Evolutionary conservation across 1,140 invertebrate species (phyloP).

Genomic region (Holcopasites calliopsidis): DNA sequence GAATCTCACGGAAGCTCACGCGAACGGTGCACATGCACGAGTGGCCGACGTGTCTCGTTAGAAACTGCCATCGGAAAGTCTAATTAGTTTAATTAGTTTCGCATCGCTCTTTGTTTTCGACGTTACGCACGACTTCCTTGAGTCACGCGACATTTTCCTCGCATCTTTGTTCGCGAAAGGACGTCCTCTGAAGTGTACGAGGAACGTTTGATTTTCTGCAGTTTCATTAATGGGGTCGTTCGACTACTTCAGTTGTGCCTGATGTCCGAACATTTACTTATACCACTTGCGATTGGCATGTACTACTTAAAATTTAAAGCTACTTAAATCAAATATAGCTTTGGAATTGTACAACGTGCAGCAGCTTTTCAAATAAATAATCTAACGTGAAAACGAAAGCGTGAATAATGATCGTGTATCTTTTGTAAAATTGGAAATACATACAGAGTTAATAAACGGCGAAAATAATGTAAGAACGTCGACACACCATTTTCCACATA

Average conservation of each 20-base stretch:
- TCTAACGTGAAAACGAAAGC: too few relatives aligned
- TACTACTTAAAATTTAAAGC: too few relatives aligned
- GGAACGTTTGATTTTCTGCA: background rate
- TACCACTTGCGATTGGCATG: too few relatives aligned
- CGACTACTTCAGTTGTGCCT: too few relatives aligned
- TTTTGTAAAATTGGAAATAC: background rate
- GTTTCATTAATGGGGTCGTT: background rate
- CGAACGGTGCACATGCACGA: slow-evolving; percentile 45
- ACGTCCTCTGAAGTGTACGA: background rate
- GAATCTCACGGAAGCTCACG: background rate
- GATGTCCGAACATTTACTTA: too few relatives aligned
- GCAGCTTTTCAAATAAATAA: too few relatives aligned
- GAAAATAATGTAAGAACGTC: background rate
- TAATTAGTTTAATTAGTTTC: slow-evolving; percentile 66
- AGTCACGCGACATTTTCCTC: background rate
- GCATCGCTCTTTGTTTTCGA: slow-evolving; percentile 40
- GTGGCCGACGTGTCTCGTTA: slow-evolving; percentile 19
- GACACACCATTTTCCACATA: background rate
- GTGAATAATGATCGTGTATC: too few relatives aligned
- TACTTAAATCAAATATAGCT: too few relatives aligned
- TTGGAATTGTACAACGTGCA: too few relatives aligned
- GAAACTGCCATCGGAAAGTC: slow-evolving; percentile 67
- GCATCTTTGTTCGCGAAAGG: background rate
- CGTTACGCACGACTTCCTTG: background rate
- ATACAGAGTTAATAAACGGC: background rate